Conservation (phyloP, 1,140 invertebrate species). For the Oppia nitens region DNA sequence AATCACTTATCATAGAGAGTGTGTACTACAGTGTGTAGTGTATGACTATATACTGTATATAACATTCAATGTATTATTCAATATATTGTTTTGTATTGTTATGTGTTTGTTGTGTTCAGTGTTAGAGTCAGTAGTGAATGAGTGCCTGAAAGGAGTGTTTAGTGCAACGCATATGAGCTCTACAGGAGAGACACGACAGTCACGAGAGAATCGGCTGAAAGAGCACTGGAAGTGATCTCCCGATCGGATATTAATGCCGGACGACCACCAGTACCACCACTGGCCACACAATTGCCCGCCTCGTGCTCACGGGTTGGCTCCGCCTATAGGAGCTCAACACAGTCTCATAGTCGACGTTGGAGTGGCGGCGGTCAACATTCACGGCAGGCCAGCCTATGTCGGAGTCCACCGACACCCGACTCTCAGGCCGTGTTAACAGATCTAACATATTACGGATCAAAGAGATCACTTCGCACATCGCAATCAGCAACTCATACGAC, state of each 20-base stretch:
- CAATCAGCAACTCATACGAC: background rate
- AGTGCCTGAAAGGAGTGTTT: no score
- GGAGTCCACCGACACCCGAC: background rate
- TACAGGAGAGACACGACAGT: no score
- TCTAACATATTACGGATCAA: background rate
- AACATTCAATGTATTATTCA: no score
- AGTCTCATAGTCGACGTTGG: background rate
- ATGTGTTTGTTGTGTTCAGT: no score
- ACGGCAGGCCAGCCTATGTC: background rate
- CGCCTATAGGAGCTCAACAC: background rate
- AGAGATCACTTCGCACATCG: background rate
- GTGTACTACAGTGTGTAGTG: no score
- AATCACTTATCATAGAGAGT: no score
- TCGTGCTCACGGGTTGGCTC: background rate
- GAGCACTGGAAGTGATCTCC: background rate
- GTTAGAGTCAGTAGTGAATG: no score
- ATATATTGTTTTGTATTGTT: no score
- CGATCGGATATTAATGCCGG: background rate
- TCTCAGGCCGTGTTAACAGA: background rate
- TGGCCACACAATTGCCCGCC: background rate
- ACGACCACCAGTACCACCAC: background rate
- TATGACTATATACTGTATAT: no score
- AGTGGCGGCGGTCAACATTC: background rate
- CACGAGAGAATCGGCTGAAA: no score
- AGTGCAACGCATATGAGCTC: no score